A percentile compares a stretch with the other conserved stretches of the same genome.
These are phyloP conservation scores for Phrynosoma platyrhinos DNA, from an alignment of 2,113 vertebrate species.

Conservation along the genomic window DNA sequence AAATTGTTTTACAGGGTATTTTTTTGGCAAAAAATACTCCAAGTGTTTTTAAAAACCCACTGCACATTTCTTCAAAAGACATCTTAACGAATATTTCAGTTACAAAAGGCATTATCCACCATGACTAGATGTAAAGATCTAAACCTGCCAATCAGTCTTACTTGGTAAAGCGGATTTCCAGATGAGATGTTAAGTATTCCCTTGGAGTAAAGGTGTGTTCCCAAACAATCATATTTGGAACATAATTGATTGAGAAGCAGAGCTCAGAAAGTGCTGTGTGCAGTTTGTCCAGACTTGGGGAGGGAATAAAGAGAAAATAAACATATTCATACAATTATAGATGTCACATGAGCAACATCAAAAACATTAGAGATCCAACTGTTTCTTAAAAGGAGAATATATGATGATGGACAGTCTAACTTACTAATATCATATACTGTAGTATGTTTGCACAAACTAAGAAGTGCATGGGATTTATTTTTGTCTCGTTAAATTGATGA, in stretches of 20 bases:
- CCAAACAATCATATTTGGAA: conserved; percentile 98
- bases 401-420: neutral
- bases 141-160: conserved; percentile 73
- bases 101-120: neutral
- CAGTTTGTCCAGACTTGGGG: conserved; percentile 94
- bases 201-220: conserved; percentile 98
- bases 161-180: conserved; percentile 99
- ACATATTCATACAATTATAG: conserved; percentile 29
- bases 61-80: too few species aligned
- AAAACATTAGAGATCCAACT: neutral
- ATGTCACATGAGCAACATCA: conserved; percentile 23
- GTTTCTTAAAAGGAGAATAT: accelerated
- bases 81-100: neutral
- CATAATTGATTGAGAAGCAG: conserved; percentile 99
- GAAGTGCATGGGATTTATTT: neutral
- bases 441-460: neutral
- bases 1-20: too few species aligned
- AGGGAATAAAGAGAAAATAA: conserved; percentile 14
- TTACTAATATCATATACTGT: neutral
- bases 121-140: neutral
- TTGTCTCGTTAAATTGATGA: neutral
- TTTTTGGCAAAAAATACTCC: too few species aligned
- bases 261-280: conserved; percentile 98
- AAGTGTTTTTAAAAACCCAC: too few species aligned
- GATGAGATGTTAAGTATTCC: conserved; percentile 97